Base-by-base conservation (phyloP, 2,113 vertebrate genomes). In the Platichthys stellatus region DNA sequence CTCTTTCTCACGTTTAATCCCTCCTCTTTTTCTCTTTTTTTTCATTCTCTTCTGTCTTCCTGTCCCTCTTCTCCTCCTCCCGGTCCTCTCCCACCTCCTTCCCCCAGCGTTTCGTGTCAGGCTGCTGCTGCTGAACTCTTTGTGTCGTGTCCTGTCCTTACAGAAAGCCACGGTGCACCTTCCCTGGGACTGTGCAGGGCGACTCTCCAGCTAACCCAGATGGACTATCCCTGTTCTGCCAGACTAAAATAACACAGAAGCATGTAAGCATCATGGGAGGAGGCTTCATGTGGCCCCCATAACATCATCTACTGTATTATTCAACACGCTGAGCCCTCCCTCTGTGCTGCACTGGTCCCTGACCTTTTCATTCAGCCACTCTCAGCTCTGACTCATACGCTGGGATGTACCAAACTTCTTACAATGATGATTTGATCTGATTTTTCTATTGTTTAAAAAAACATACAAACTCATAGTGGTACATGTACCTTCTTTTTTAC, bases 271-370 rank as follows among this genome's bases (percentile, higher is more conserved):
- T 86, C 78, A 64, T 31, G 26, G 69, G 71, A 82, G 66, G 83
- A 74, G 68, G 78, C 58, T 20, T 74, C 76, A 43, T 60, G 38
- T 71, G 57, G 21, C 64, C 71, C 70, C 61, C 60, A 14, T 82
- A 81, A 79, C 81, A 90, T 84, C 68, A 70, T 75, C 63, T 56
- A 67, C 66, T 92, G 69, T 84, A 89, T 91, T 81, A 92, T 91
- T 90, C 74, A 90, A 77, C 81, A 77, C 47, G 59, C 14, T 1
- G 14, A 65, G 72, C 57, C 82, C 79, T 83, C 81, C 69, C 69
- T 76, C 78, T 62, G 78, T 82, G 78, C 69, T 62, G 62, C 62
- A 75, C 74, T 43, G 73, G 67, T 86, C 58, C 64, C 78, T 90
- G 86, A 87, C 81, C 85, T 88, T 86, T 89, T 86, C 83, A 81